Base-by-base conservation (phyloP, 1,140 invertebrate genomes). In the Oreohelix idahoensis region DNA sequence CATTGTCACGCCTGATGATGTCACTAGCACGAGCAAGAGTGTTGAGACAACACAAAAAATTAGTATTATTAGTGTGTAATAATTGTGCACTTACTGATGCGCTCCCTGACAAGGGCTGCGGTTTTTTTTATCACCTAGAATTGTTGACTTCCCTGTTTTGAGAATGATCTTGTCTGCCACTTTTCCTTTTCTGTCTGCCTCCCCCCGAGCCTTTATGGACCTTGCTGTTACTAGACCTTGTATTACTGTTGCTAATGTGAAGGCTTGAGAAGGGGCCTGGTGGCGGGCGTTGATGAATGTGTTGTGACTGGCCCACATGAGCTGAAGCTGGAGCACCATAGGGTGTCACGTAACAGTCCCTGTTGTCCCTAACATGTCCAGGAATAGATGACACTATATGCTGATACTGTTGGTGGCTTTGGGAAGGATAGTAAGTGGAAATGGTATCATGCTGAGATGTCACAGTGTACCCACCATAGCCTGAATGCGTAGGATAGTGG, bases 131-230 rank as follows among this genome's bases (percentile, higher is more conserved):
- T 79, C 77, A 66, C 53, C 53, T 79, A 5, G 53, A n/a, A 29
- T 38, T 79, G 58, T 35, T 79, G 77, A 35, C 32, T 8, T 35
- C 77, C 36, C 77, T 66, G 58, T 58, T 79, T 26, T 63, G 53
- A 66, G 77, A 79, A 35, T 79, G 49, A 66, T 79, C 77, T 69
- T 35, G 38, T 36, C 42, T 76, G 45, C 74, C 74, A 42, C n/a
- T 73, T 76, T 76, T 76, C 29, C 45, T 11, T 76, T 76, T 76
- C 29, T 45, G 74, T 32, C 53, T 73, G 29, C 42, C 42, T 39
- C 17, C 42, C 53, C 77, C 77, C 4, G 29, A n/a, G 36, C 53
- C 66, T 32, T 53, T 58, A 35, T n/a, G 42, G n/a, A 66, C 53
- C 39, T 79, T 79, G 39, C 39, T 79, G 75, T 53, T 53, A 36